Evolutionary conservation across 2,888 invertebrate species (phyloP), one percentile per base, ranked within the genome.

Genomic region (Galerucella pusilla): DNA sequence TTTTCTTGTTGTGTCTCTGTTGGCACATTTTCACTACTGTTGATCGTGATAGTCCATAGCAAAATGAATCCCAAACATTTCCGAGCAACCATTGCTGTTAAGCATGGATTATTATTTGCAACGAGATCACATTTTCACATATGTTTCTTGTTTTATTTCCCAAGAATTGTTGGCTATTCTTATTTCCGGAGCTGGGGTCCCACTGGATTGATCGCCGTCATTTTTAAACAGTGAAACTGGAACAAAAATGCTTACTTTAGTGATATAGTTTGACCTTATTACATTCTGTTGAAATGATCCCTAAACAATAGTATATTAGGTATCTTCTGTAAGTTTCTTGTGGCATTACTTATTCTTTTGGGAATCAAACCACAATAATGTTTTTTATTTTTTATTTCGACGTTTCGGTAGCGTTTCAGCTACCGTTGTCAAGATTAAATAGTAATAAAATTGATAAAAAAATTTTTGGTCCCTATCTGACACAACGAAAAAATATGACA

Each of bases 1-100:
- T 71, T 71, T 42, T 65, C 71, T 46, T 64, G 71, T 20, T 71
- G 71, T 9, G 57, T 28, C 11, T 65, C 57, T 6, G 65, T 28
- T 2, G 71, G 71, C 7, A 59, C 59, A 25, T 20, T 65, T 16
- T 54, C 28, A n/a, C 14, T 42, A 11, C 65, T 59, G 4, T 71
- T 45, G 10, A 59, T 65, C 9, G 57, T 25, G 11, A 71, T 52
- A 25, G 25, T 35, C 65, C 71, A 71, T 10, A 71, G 42, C 45
- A 71, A 59, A 25, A 71, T 16, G 11, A 65, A 65, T 57, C 28
- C 20, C n/a, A 71, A 20, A 57, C 54, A 65, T 45, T 57, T 57
- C 20, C 59, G 65, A 6, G 25, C 45, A 59, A 71, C 35, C 71
- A 71, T 71, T 25, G 25, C 65, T 61, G 12, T 65, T n/a, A 59